Evolutionary conservation across 2,888 invertebrate species (phyloP), one percentile per base, ranked within the genome.

Genomic region (Parnassius smintheus): DNA sequence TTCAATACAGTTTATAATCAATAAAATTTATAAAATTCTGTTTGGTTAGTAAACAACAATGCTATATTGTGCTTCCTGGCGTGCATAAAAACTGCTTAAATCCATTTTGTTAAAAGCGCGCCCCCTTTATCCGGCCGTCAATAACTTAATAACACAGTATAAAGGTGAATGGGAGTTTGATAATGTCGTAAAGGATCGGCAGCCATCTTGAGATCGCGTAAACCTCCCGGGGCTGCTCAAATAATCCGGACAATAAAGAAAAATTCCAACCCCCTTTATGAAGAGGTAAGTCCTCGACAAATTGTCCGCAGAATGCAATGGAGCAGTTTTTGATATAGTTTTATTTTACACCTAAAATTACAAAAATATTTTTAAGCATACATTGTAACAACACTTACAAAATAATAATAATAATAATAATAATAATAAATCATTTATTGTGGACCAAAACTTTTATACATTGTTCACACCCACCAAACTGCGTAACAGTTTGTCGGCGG

Each of bases 171-270:
- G 79, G 80, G 74, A 83, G 80, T 86, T 82, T 83, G 86, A 88
- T 87, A 85, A 82, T 75, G 83, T 87, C 89, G 83, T 90, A 89
- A 90, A 88, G 85, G 85, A 85, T 82, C 84, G 82, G 81, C 83
- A 77, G 86, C 85, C 87, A 86, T 90, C 87, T 89, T 81, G 85
- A 82, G 82, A 85, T 84, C 85, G 82, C 88, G 88, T 88, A 88
- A 89, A 89, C 86, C 88, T 84, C 82, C 85, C 83, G 77, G 79
- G 80, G 86, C 83, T 78, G 84, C 85, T 83, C 88, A 83, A 86
- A 88, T 90, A 90, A 91, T 89, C 91, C 88, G 77, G 82, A 91
- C 91, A 88, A 90, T 91, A 91, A 91, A 91, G 91, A 91, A 91
- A 91, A 89, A 91, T 90, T 89, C 88, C 86, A 81, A 81, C 88